Percentiles rank a stretch among this genome's conserved stretches.
These are phyloP conservation scores for Chrosomus eos DNA, from an alignment of 2,797 vertebrate genomes.

Conservation along the genomic window DNA sequence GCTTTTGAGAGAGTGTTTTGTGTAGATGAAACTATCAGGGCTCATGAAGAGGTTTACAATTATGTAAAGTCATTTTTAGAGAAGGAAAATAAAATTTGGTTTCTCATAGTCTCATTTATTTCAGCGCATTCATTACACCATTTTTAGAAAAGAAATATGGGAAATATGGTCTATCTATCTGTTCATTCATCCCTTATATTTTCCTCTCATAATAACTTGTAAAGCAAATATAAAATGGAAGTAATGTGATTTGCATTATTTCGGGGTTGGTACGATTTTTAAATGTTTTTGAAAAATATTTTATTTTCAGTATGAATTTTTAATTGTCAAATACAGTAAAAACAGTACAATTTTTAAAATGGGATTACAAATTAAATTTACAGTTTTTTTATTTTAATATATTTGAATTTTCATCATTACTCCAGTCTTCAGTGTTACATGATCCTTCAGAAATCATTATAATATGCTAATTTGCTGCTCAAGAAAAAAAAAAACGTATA, in stretches of 20 bases:
- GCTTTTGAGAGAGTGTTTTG: not conserved
- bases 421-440: not conserved
- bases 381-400: too few species aligned
- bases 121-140: not conserved
- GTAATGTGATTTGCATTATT: not conserved
- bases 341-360: not conserved
- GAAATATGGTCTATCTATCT: too few species aligned
- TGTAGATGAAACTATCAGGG: not conserved
- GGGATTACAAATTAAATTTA: not conserved
- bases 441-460: not conserved
- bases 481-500: not conserved
- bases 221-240: too few species aligned
- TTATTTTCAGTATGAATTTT: not conserved
- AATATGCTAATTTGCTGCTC: not conserved
- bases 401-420: not conserved
- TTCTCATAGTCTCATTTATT: not conserved
- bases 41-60: not conserved
- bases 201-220: too few species aligned
- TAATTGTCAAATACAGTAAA: not conserved
- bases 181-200: too few species aligned
- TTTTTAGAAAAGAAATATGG: not conserved
- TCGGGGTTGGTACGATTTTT: not conserved
- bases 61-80: slow-evolving; percentile 38
- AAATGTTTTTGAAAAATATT: too few species aligned
- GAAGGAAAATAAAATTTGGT: slow-evolving; percentile 16